Evolutionary conservation across 2,797 vertebrate genomes (phyloP), one percentile per base, ranked within the genome.

Genomic region (Paguma larvata): DNA sequence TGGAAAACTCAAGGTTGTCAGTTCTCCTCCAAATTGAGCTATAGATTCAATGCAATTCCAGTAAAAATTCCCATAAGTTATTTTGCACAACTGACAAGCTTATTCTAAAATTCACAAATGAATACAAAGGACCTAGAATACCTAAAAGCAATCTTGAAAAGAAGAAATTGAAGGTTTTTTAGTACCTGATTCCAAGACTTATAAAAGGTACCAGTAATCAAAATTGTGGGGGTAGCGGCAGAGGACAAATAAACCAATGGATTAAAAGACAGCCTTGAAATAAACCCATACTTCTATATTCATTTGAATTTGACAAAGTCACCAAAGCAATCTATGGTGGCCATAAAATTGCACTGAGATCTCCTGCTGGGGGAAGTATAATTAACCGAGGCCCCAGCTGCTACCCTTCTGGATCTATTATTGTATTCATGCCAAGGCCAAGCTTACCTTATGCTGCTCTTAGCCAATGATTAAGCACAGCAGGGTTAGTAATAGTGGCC

Each of bases 241-340:
- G 23, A 87, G 68, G 23, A 87, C 41, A 91, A 44, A 79, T 48
- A 51, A 86, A 86, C 67, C 91, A 85, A n/a, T 65, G n/a, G 48
- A 56, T 65, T 11, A 94, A 5, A 2, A 89, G 13, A 77, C 7
- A 82, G 32, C 41, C 59, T 15, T 70, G 56, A 96, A 89, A 85
- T 41, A 95, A 32, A 89, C 7, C 13, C 51, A 68, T 6, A 77
- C 30, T 78, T 70, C 62, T 46, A 78, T 4, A 67, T 16, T 77
- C 38, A 85, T 62, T 88, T 79, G 27, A 94, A 72, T 92, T 85
- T 91, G n/a, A 91, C 27, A 89, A 80, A 75, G n/a, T 59, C 34
- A 70, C 59, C 48, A 73, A 75, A 67, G 41, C n/a, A 88, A 48
- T 68, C 79, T 85, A 19, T 75, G 46, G 51, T 87, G 38, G 38